Evolutionary conservation across 2,113 vertebrate species (phyloP), one percentile per base, ranked within the genome.

Genomic region (Ctenodactylus gundi): DNA sequence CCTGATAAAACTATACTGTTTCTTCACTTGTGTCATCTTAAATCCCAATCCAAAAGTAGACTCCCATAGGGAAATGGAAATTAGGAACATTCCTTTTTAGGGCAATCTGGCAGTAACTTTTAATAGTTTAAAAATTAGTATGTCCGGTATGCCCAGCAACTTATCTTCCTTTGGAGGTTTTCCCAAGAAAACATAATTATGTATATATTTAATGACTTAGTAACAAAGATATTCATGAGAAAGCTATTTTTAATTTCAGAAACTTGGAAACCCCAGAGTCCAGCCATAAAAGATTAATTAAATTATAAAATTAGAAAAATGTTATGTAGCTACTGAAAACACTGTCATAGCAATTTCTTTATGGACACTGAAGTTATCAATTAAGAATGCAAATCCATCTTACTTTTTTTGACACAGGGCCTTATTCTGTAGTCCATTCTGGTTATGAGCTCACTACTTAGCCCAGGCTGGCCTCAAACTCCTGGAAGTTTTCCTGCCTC

Each of bases 111-210:
- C 44, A 85, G 67, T 3, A 85, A 27, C 34, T 78, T 93, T 88
- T 36, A 49, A 76, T 93, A 87, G 10, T 90, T 88, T 85, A 72
- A 51, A 85, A 67, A 62, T 36, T 76, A 73, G 68, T 51, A 65
- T 57, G 62, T 55, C 58, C 23, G 68, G 68, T 51, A 65, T 57
- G 62, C 62, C 58, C 23, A 83, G 41, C 64, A 77, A 77, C 34
- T 86, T 85, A 31, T 82, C 87, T 81, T 62, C 34, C n/a, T n/a
- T n/a, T 75, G 62, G 57, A 84, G 89, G 49, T 57, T 76, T 75
- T 94, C n/a, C 62, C 36, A 83, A 44, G 51, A 91, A 93, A 91
- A 75, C 84, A 92, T 92, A 92, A 94, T 85, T 88, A 94, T 46
- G 57, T 34, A 25, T 60, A 36, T 76, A 57, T 41, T 90, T 53